These are phyloP conservation scores for Mesocentrotus franciscanus DNA, from an alignment of 53 echinoderm and acorn worm species.

Conservation along the genomic window DNA sequence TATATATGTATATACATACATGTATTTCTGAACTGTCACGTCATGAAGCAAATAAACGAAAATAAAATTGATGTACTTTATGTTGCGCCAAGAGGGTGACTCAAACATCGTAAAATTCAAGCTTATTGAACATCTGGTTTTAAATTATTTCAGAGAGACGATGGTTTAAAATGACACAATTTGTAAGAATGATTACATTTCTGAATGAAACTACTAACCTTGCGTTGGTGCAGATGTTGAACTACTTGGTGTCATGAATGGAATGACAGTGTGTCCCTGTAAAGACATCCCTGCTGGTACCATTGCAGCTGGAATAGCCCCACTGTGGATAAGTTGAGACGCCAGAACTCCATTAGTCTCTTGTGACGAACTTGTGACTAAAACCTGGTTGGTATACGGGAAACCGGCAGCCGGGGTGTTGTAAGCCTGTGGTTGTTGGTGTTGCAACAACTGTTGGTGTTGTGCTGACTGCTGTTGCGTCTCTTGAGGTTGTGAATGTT, in stretches of 20 bases:
- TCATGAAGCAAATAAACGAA: too few species aligned
- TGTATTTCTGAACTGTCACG: too few species aligned
- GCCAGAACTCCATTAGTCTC: constrained; percentile 45
- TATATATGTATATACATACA: too few species aligned
- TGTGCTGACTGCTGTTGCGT: constrained; percentile 10
- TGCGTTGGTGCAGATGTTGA: neutral
- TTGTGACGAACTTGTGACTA: constrained; percentile 17
- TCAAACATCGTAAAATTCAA: too few species aligned
- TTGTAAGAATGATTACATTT: neutral
- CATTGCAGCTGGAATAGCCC: neutral
- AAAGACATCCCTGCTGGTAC: constrained; percentile 14
- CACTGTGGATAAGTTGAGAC: constrained; percentile 20
- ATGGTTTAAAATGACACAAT: too few species aligned
- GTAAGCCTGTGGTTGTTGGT: neutral
- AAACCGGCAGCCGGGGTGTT: neutral
- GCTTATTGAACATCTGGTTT: too few species aligned
- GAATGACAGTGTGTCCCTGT: constrained; percentile 55
- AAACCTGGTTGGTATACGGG: constrained; percentile 6
- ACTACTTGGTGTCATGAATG: constrained; percentile 49
- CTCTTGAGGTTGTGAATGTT: constrained; percentile 15
- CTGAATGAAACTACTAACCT: neutral
- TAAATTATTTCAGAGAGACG: too few species aligned
- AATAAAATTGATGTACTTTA: too few species aligned
- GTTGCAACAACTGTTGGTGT: constrained; percentile 43
- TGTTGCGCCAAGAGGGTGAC: too few species aligned